phyloP scores from a whole-genome alignment of 2,113 vertebrate genomes.

The Philantomba maxwellii region DNA sequence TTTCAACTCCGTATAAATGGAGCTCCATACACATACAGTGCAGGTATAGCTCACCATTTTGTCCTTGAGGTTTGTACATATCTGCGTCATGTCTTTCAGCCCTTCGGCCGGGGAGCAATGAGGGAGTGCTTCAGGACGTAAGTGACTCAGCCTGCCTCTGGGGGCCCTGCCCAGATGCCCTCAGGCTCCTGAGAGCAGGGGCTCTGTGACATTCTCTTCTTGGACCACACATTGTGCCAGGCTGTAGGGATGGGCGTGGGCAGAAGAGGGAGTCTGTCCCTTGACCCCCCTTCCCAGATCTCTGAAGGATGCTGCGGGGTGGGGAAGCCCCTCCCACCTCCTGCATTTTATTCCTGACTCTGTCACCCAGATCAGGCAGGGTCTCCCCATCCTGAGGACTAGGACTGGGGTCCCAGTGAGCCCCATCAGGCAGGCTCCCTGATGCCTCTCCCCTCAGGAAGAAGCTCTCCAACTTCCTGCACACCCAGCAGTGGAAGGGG shows the following conservation, averaged over 20 bases:
- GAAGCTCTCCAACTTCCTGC: constrained; percentile 95
- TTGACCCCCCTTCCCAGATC: neutral
- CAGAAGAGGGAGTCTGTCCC: neutral
- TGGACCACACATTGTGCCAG: neutral
- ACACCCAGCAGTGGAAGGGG: constrained; percentile 93
- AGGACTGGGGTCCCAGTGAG: neutral
- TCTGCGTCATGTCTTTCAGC: constrained; percentile 78
- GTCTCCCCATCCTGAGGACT: neutral
- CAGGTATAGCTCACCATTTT: neutral
- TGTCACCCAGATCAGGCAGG: neutral
- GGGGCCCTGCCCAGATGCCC: neutral
- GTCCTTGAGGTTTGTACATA: neutral
- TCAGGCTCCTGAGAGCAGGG: neutral
- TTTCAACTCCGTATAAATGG: neutral
- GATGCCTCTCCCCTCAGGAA: constrained; percentile 83
- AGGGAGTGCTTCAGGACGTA: constrained; percentile 97
- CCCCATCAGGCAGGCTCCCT: neutral
- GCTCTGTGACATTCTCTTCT: neutral
- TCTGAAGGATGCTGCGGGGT: neutral
- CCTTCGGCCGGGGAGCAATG: constrained; percentile 97
- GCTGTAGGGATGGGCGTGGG: neutral
- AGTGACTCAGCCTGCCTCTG: constrained; percentile 70
- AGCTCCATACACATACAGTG: neutral
- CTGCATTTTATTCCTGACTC: neutral
- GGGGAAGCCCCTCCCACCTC: neutral